Evolutionary conservation across 2,888 invertebrate species (phyloP).

Genomic region (Tineola bisselliella): DNA sequence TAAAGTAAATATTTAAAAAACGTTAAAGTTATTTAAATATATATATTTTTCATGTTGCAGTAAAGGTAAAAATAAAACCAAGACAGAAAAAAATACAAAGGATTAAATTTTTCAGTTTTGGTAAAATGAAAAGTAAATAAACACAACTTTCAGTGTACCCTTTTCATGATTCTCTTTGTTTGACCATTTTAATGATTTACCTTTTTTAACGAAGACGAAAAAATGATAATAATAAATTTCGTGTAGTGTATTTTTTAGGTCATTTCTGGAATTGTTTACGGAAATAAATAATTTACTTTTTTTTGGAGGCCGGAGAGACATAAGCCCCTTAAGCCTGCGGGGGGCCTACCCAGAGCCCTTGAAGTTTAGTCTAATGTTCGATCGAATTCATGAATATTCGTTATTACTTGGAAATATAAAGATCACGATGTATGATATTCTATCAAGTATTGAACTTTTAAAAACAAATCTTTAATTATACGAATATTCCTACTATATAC

Average conservation of each 20-base stretch:
- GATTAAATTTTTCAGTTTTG: background rate
- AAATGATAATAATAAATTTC: background rate
- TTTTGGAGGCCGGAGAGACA: background rate
- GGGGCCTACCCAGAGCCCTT: too few species aligned
- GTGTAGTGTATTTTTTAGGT: background rate
- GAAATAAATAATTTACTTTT: slow-evolving; percentile 5
- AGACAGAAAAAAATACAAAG: background rate
- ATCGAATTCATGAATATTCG: too few species aligned
- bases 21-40: too few species aligned
- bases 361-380: too few species aligned
- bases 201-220: background rate
- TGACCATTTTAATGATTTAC: background rate
- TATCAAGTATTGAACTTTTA: too few species aligned
- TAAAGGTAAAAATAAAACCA: too few species aligned
- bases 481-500: too few species aligned
- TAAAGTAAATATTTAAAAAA: too few species aligned
- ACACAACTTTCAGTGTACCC: background rate
- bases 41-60: too few species aligned
- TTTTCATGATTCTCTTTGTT: background rate
- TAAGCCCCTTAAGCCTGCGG: background rate
- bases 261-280: background rate
- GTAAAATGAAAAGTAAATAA: background rate
- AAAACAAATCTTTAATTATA: too few species aligned
- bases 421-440: too few species aligned
- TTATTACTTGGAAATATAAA: too few species aligned